Evolutionary conservation across 2,888 invertebrate species (phyloP).

Genomic region (Pammene aurita): DNA sequence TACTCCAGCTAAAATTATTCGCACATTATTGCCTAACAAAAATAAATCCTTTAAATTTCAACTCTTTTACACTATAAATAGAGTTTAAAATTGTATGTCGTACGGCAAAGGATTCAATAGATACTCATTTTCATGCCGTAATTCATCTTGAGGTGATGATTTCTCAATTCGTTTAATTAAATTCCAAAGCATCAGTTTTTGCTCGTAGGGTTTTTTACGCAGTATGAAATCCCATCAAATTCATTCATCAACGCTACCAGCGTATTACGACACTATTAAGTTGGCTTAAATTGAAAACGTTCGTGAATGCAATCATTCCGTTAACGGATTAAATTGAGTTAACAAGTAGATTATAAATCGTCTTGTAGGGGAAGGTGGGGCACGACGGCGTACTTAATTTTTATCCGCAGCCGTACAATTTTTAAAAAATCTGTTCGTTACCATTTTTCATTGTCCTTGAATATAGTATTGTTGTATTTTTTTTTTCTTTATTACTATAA

Average conservation of each 20-base stretch:
- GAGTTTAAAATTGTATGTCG: too few relatives aligned
- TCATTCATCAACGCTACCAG: slow-evolving; percentile 17
- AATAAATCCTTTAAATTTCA: too few relatives aligned
- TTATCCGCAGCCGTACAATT: too few relatives aligned
- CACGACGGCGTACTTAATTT: too few relatives aligned
- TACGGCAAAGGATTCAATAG: too few relatives aligned
- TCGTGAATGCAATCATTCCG: slow-evolving; percentile 9
- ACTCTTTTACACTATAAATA: too few relatives aligned
- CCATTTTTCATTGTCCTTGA: too few relatives aligned
- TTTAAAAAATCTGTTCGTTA: too few relatives aligned
- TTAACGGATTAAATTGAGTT: not conserved
- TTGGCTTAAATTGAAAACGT: slow-evolving; percentile 15
- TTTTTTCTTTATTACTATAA: too few relatives aligned
- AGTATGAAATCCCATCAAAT: slow-evolving; percentile 26
- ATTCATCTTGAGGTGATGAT: not conserved
- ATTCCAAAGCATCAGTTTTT: slow-evolving; percentile 6
- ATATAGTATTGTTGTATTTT: too few relatives aligned
- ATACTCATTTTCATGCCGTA: not conserved
- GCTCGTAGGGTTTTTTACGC: not conserved
- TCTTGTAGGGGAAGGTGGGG: not conserved
- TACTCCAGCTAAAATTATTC: not conserved
- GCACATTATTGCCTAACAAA: too few relatives aligned
- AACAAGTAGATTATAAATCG: slow-evolving; percentile 2
- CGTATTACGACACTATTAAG: slow-evolving; percentile 13
- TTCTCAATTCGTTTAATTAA: slow-evolving; percentile 5